Evolutionary conservation across 2,797 vertebrate species (phyloP).

Genomic region (Nyctalus aviator): DNA sequence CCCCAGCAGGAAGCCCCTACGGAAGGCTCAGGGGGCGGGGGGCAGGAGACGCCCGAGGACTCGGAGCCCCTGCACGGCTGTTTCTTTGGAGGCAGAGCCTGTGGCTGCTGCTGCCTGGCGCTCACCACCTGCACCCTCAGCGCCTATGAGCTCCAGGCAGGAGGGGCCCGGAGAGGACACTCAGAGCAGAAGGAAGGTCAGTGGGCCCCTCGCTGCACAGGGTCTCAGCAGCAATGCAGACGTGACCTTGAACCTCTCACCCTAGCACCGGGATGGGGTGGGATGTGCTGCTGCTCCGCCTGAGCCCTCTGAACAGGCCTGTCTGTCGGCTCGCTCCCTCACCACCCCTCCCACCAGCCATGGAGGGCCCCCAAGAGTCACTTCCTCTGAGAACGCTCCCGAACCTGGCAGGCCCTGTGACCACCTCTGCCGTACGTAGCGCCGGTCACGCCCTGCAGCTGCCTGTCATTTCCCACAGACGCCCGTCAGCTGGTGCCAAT

Average conservation of each 20-base stretch:
- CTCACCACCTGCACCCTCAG: not conserved
- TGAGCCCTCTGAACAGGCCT: not conserved
- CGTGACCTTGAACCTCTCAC: slow-evolving; percentile 32
- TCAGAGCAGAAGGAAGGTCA: not conserved
- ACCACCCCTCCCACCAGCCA: not conserved
- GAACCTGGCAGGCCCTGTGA: not conserved
- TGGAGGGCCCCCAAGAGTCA: not conserved
- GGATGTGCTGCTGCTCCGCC: not conserved
- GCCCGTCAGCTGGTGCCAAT: not conserved
- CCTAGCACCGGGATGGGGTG: not conserved
- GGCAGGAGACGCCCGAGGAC: slow-evolving; percentile 33
- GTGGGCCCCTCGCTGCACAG: not conserved
- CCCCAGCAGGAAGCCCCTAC: slow-evolving; percentile 60
- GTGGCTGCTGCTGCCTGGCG: not conserved
- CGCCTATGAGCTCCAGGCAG: not conserved
- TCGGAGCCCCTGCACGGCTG: slow-evolving; percentile 65
- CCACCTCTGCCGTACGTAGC: not conserved
- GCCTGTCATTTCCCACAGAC: not conserved
- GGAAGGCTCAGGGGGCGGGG: slow-evolving; percentile 67
- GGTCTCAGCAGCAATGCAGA: not conserved
- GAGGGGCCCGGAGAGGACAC: not conserved
- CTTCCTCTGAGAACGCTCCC: not conserved
- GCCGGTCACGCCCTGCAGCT: not conserved
- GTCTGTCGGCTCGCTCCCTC: not conserved
- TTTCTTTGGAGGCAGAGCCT: slow-evolving; percentile 30